Base-by-base conservation (phyloP, 2,888 invertebrate species). In the Amaurobius ferox region DNA sequence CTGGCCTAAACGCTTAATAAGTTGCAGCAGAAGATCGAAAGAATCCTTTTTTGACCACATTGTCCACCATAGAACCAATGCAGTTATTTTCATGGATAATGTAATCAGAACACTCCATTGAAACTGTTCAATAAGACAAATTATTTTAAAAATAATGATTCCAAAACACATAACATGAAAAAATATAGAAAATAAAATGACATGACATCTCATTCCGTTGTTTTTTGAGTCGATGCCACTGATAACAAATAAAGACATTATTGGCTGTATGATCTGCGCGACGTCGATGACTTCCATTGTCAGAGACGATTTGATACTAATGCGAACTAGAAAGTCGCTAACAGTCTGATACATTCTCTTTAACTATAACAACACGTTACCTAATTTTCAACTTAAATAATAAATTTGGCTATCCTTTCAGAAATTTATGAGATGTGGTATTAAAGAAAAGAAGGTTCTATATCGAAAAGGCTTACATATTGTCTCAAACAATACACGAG, bases 61-160 rank as follows among this genome's bases (percentile, higher is more conserved):
- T 13, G 61, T 39, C 73, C 80, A 80, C 80, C 80, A 80, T n/a
- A 80, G 30, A 0, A 80, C 9, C 11, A 80, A 19, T 11, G 79
- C 61, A 0, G 73, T 67, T 2, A 72, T 1, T 64, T 80, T 80
- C 67, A 73, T 55, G 16, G 61, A 28, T 16, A 73, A 26, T 7
- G 80, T 80, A 11, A 80, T 73, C 7, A 73, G 16, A 11, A 80
- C 13, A 30, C 44, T 44, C 80, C 73, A 80, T 1, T 39, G 19
- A n/a, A 73, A 80, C 3, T 28, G 11, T 0, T 28, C 23, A 1
- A 61, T 7, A 0, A 80, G 67, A 16, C 80, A 80, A 3, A 73
- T n/a, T 0, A 39, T 61, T 39, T 80, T 80, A 39, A 80, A 73
- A 6, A 61, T 30, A 13, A 80, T 73, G 19, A 80, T 80, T 7